Percentiles rank a stretch among this genome's conserved stretches.
Conservation (phyloP, 2,888 invertebrate genomes). For the Noctuana brunneofusca region DNA sequence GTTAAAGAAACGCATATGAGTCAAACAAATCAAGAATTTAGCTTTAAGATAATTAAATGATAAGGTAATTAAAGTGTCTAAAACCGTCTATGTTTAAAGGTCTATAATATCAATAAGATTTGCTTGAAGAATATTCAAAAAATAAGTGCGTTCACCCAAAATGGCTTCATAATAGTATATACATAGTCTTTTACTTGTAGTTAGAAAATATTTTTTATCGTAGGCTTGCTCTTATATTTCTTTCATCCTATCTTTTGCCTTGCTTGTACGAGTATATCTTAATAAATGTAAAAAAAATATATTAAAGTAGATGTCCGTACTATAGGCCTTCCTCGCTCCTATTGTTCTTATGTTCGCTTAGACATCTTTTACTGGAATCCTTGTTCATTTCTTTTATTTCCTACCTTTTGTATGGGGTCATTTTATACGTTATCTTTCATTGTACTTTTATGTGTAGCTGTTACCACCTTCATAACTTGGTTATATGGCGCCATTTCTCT, state of each 20-base stretch:
- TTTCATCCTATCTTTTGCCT: not conserved
- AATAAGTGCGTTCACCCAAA: too few relatives aligned
- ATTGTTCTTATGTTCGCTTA: not conserved
- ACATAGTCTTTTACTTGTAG: not conserved
- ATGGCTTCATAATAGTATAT: too few relatives aligned
- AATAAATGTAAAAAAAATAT: not conserved
- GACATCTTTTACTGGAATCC: conserved; percentile 2
- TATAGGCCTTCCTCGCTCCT: not conserved
- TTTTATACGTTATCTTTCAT: conserved; percentile 16
- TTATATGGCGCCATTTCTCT: conserved; percentile 35
- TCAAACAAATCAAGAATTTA: too few relatives aligned
- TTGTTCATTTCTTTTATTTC: conserved; percentile 1
- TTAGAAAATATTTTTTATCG: not conserved
- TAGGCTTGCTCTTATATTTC: not conserved
- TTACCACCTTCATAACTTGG: conserved; percentile 22
- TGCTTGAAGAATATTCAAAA: too few relatives aligned
- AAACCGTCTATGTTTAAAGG: too few relatives aligned
- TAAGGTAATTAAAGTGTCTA: too few relatives aligned
- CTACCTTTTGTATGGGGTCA: conserved; percentile 2
- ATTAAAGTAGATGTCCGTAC: not conserved
- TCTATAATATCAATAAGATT: too few relatives aligned
- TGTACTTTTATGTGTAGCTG: conserved; percentile 19
- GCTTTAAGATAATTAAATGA: too few relatives aligned
- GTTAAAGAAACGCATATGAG: too few relatives aligned
- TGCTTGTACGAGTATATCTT: not conserved